These are phyloP conservation scores for Stegophylla sp. DNA, from an alignment of 2,888 invertebrate genomes.

Conservation along the genomic window DNA sequence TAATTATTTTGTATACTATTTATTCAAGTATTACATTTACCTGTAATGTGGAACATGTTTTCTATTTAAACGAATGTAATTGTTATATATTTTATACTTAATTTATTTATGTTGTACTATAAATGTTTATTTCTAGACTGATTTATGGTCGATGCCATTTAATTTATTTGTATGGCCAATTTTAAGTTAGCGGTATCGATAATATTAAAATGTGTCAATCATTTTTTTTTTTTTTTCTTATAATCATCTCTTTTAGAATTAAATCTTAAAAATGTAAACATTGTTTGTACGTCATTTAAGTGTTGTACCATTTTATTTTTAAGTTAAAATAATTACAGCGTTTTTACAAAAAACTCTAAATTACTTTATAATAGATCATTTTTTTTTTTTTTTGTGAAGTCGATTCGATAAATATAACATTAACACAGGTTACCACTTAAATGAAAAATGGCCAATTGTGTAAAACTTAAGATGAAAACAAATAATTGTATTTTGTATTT, in stretches of 20 bases:
- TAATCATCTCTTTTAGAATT: slow-evolving; percentile 32
- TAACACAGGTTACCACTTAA: slow-evolving; percentile 52
- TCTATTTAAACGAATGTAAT: slow-evolving; percentile 39
- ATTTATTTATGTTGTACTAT: slow-evolving; percentile 55
- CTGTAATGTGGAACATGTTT: slow-evolving; percentile 12
- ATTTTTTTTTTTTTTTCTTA: slow-evolving; percentile 29
- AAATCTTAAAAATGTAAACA: slow-evolving; percentile 19
- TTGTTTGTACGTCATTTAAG: slow-evolving; percentile 23
- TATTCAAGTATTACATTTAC: slow-evolving; percentile 38
- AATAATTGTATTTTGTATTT: slow-evolving; percentile 54
- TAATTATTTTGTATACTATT: slow-evolving; percentile 43
- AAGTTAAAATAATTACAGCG: slow-evolving; percentile 21
- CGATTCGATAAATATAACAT: slow-evolving; percentile 33
- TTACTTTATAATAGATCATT: not conserved
- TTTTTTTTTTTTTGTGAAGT: slow-evolving; percentile 11
- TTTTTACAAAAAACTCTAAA: not conserved
- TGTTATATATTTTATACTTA: slow-evolving; percentile 59
- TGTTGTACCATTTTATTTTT: slow-evolving; percentile 34
- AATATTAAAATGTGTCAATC: slow-evolving; percentile 34
- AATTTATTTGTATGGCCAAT: slow-evolving; percentile 41
- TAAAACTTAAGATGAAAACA: slow-evolving; percentile 29
- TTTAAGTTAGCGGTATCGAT: slow-evolving; percentile 47
- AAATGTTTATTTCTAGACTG: slow-evolving; percentile 58
- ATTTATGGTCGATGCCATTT: slow-evolving; percentile 53
- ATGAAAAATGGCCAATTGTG: slow-evolving; percentile 37